These are phyloP conservation scores for Rhombomys opimus DNA, from an alignment of 2,113 vertebrate genomes.

Conservation along the genomic window DNA sequence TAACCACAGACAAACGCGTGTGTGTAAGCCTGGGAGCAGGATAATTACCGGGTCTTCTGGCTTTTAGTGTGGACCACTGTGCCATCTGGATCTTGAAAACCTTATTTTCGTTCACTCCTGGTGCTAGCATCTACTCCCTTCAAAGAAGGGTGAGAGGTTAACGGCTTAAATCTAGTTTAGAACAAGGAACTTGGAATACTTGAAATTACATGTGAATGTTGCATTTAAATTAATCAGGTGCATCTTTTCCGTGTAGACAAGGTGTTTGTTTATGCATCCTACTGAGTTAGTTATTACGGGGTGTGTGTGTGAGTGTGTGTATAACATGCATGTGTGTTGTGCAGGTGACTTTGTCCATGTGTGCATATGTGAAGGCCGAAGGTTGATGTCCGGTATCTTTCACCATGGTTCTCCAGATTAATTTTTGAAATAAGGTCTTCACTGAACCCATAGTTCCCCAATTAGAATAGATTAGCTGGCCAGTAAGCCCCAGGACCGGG, in stretches of 20 bases:
- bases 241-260: neutral
- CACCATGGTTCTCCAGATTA: neutral
- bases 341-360: neutral
- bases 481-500: neutral
- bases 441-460: neutral
- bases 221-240: constrained; percentile 63
- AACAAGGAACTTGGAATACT: constrained; percentile 53
- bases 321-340: neutral
- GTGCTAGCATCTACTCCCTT: constrained; percentile 33
- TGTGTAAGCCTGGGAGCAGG: constrained; percentile 56
- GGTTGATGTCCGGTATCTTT: neutral
- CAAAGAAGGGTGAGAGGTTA: constrained; percentile 64
- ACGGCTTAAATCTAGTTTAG: constrained; percentile 70
- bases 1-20: constrained; percentile 45
- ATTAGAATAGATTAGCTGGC: neutral
- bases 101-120: constrained; percentile 26
- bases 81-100: constrained; percentile 45
- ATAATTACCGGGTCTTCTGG: neutral
- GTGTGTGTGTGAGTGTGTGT: neutral
- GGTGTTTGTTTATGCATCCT: constrained; percentile 29
- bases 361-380: neutral
- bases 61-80: neutral
- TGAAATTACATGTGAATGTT: constrained; percentile 45
- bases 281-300: neutral
- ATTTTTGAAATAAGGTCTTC: neutral